Evolutionary conservation across 2,797 vertebrate genomes (phyloP), one percentile per base, ranked within the genome.

Genomic region (Myoxocephalus aenaeus): DNA sequence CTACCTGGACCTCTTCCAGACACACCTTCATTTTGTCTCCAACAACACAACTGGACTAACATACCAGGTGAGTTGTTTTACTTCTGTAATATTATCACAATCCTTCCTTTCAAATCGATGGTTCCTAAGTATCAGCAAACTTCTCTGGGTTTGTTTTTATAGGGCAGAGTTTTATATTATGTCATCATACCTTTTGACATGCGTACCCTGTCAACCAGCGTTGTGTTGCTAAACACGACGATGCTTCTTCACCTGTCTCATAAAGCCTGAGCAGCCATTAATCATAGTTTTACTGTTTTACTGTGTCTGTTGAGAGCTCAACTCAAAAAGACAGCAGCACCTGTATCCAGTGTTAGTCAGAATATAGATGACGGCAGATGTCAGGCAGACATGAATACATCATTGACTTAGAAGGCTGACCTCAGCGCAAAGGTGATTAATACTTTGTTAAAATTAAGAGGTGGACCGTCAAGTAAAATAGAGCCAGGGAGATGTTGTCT

Each of bases 1-100:
- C 90, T 99, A 96, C 90, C 90, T 99, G 95, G 98, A 98, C 84
- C 94, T 99, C 7, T 99, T 99, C 91, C 96, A 98, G 87, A 97
- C 96, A 62, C 94, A 98, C 91, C 96, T 99, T 80, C 97, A 99
- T 91, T 99, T 99, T 87, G 96, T 99, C 83, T 98, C 98, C 11
- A 90, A 94, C 57, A 96, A 96, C 78, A 93, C 96, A 7, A 96
- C 94, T 0, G 96, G 97, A 75, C 90, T 98, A 85, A 97, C 96
- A 32, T 98, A 97, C 88, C 97, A 99, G 96, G 98, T 99, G 89
- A 86, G 90, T 57, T 63, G 67, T 44, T 50, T 38, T 51, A 50
- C 40, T 22, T 38, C 8, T 10, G 18, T 2, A 38, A 27, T 22
- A 25, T 44, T 15, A 62, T 25, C 12, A 34, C 29, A 64, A 22